Conservation (phyloP, 2,113 vertebrate species). For the Sclerurus mexicanus region DNA sequence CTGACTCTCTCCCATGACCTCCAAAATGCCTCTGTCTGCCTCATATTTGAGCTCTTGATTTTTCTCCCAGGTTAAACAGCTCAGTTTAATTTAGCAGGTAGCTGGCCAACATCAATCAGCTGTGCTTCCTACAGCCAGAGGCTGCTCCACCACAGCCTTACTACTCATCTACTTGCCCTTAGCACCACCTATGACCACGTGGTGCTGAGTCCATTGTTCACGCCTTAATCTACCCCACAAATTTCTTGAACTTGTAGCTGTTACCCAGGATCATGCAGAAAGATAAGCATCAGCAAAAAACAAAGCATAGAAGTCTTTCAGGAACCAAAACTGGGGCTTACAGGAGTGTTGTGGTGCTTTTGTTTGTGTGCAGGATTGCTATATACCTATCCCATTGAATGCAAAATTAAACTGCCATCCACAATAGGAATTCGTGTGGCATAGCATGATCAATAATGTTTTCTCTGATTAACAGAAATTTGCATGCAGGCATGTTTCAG, state of each 20-base stretch:
- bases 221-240: not conserved
- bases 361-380: not conserved
- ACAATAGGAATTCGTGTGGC: not conserved
- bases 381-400: accelerated
- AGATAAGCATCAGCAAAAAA: not conserved
- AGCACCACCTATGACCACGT: not conserved
- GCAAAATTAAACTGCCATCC: not conserved
- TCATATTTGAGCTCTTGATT: not conserved
- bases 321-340: not conserved
- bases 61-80: not conserved
- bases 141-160: not conserved
- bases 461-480: not conserved
- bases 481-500: not conserved
- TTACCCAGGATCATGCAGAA: not conserved
- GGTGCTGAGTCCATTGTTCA: accelerated
- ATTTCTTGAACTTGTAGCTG: not conserved
- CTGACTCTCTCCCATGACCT: not conserved
- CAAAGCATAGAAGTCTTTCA: not conserved
- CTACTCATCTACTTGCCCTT: not conserved
- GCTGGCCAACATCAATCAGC: not conserved
- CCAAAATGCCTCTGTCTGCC: not conserved
- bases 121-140: not conserved
- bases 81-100: not conserved
- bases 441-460: not conserved
- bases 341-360: not conserved